Evolutionary conservation across 2,888 invertebrate genomes (phyloP).

Genomic region (Phalera bucephala): DNA sequence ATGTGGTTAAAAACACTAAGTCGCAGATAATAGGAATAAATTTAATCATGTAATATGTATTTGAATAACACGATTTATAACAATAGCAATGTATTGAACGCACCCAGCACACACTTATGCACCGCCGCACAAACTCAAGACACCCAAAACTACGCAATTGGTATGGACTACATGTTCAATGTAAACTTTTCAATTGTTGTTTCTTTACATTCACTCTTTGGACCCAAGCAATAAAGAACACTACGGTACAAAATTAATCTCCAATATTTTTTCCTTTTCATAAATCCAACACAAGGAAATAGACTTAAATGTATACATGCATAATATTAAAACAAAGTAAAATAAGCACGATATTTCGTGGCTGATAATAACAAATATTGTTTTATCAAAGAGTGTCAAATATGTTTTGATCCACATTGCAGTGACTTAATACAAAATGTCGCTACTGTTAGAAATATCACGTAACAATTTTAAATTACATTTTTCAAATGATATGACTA

Average conservation of each 20-base stretch:
- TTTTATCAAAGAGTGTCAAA: not conserved
- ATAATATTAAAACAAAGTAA: not conserved
- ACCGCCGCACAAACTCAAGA: constrained; percentile 48
- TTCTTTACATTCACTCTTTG: constrained; percentile 34
- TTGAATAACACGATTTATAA: constrained; percentile 4
- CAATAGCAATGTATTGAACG: constrained; percentile 35
- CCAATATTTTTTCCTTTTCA: constrained; percentile 5
- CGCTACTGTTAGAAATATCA: too few species aligned
- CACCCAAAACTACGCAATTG: constrained; percentile 21
- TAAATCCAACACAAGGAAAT: not conserved
- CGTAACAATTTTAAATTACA: not conserved
- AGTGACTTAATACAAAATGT: not conserved
- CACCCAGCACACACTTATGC: constrained; percentile 41
- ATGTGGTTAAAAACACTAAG: constrained; percentile 7
- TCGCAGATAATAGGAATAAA: too few species aligned
- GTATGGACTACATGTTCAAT: constrained; percentile 8
- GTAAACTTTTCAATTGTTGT: constrained; percentile 14
- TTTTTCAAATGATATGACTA: not conserved
- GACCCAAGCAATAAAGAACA: constrained; percentile 42
- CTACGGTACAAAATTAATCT: constrained; percentile 12
- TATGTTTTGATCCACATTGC: not conserved
- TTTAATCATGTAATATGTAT: constrained; percentile 5
- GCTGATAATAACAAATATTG: not conserved
- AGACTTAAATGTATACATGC: not conserved
- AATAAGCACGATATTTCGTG: not conserved